phyloP scores from a whole-genome alignment of 2,888 invertebrate genomes.

The Ferdinandea cuprea region DNA sequence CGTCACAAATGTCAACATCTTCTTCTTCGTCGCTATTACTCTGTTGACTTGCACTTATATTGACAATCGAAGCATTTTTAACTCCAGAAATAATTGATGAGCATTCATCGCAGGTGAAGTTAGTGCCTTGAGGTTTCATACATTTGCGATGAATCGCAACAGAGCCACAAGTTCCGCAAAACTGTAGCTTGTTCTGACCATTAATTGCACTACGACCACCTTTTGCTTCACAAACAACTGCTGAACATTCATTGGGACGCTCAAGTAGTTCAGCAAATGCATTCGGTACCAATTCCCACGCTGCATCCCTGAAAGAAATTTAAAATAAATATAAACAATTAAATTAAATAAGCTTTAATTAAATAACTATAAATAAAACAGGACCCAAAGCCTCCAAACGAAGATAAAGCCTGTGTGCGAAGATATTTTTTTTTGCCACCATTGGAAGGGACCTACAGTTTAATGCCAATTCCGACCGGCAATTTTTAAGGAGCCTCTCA shows the following conservation, averaged over 20 bases:
- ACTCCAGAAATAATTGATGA: neutral
- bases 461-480: too few relatives aligned
- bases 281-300: slow-evolving; percentile 91
- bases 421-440: too few relatives aligned
- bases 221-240: slow-evolving; percentile 85
- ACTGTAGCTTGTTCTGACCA: slow-evolving; percentile 73
- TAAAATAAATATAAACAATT: neutral
- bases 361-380: too few relatives aligned
- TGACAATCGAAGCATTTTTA: slow-evolving; percentile 11
- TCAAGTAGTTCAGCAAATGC: slow-evolving; percentile 89
- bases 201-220: slow-evolving; percentile 83
- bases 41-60: slow-evolving; percentile 41
- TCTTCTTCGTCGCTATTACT: slow-evolving; percentile 34
- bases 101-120: slow-evolving; percentile 54
- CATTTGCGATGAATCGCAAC: slow-evolving; percentile 73
- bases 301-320: slow-evolving; percentile 87
- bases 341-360: neutral
- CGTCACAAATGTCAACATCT: slow-evolving; percentile 52
- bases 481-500: too few relatives aligned
- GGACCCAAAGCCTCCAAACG: too few relatives aligned
- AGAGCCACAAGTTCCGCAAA: slow-evolving; percentile 79
- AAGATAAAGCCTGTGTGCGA: too few relatives aligned
- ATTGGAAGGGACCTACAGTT: too few relatives aligned
- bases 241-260: slow-evolving; percentile 86
- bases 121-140: neutral